Conservation (phyloP, 2,113 vertebrate genomes). For the Carassius auratus region DNA sequence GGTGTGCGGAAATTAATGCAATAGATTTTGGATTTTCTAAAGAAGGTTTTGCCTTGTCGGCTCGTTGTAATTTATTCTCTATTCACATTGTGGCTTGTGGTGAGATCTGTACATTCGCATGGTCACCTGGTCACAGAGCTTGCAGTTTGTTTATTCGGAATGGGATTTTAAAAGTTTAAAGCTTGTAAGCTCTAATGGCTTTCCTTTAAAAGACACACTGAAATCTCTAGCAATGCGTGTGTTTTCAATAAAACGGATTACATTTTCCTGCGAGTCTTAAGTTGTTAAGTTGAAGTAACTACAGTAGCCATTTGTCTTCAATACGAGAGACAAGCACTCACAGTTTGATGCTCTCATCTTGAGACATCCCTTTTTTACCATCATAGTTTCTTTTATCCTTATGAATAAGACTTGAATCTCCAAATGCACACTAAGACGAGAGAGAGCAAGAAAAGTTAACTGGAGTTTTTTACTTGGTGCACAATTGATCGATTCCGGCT, state of each 20-base stretch:
- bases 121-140: constrained; percentile 79
- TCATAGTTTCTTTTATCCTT: constrained; percentile 39
- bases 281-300: neutral
- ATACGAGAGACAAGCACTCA: constrained; percentile 1
- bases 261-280: neutral
- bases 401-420: constrained; percentile 30
- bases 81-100: constrained; percentile 81
- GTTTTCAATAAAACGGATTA: neutral
- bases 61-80: constrained; percentile 70
- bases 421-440: constrained; percentile 22
- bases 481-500: constrained; percentile 10
- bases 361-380: constrained; percentile 6
- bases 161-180: constrained; percentile 41
- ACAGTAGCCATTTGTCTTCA: constrained; percentile 36
- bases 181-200: constrained; percentile 29
- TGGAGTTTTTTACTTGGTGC: constrained; percentile 28
- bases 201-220: constrained; percentile 10
- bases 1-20: constrained; percentile 70
- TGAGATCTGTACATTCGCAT: constrained; percentile 79
- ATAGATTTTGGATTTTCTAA: constrained; percentile 79
- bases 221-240: constrained; percentile 26
- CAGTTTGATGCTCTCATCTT: constrained; percentile 22
- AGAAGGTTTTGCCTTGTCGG: constrained; percentile 72
- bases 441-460: neutral
- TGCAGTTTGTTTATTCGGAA: constrained; percentile 75